phyloP scores from a whole-genome alignment of 2,888 invertebrate genomes.

The Achlya flavicornis region DNA sequence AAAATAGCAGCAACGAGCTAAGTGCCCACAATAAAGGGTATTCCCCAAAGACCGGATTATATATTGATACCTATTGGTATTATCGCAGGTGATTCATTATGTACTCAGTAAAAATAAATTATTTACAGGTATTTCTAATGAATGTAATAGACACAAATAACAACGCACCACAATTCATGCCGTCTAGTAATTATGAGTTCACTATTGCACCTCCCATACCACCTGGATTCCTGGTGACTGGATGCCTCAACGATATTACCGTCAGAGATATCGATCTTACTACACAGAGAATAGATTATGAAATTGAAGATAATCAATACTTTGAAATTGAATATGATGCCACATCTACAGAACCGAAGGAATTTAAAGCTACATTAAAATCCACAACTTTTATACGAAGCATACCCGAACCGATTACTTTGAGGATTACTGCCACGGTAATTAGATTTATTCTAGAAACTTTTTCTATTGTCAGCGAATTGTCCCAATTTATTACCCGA shows the following conservation, averaged over 20 bases:
- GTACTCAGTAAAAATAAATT: constrained; percentile 12
- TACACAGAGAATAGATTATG: constrained; percentile 65
- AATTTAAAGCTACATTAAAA: constrained; percentile 61
- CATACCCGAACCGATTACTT: constrained; percentile 56
- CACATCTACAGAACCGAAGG: constrained; percentile 49
- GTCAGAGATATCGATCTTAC: constrained; percentile 82
- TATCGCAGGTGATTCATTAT: constrained; percentile 9
- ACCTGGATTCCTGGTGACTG: constrained; percentile 68
- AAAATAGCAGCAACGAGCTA: not conserved
- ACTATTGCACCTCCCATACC: constrained; percentile 76
- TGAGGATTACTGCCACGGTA: constrained; percentile 72
- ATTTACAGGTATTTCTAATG: constrained; percentile 66
- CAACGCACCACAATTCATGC: constrained; percentile 67
- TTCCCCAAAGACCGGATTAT: constrained; percentile 2
- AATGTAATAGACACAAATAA: constrained; percentile 79
- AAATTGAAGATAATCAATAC: constrained; percentile 61
- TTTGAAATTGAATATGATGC: constrained; percentile 64
- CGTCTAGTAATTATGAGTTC: constrained; percentile 55
- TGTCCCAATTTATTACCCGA: constrained; percentile 2
- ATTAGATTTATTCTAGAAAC: constrained; percentile 25
- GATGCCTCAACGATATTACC: constrained; percentile 65
- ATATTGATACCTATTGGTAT: constrained; percentile 1
- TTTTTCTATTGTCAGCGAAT: too few species aligned
- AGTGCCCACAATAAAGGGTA: constrained; percentile 4
- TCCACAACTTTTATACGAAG: constrained; percentile 65